Conservation (phyloP, 2,113 vertebrate genomes). For the human (Homo sapiens) region DNA sequence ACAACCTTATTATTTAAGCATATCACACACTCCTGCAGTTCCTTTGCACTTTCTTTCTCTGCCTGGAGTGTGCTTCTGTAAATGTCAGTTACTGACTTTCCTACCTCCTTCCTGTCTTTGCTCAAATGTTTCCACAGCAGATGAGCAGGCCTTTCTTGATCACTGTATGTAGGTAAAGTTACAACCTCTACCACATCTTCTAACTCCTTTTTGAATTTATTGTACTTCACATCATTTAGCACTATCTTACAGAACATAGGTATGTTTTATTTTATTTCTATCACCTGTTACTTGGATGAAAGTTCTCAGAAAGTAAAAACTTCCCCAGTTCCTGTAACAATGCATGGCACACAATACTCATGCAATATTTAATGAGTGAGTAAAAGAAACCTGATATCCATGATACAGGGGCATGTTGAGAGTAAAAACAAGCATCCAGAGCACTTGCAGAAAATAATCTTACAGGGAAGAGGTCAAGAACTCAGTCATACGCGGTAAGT, state of each 20-base stretch:
- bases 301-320: neutral
- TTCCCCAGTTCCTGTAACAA: neutral
- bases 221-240: neutral
- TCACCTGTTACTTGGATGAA: neutral
- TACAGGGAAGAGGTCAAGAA: neutral
- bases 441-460: neutral
- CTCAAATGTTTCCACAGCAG: neutral
- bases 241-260: neutral
- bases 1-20: neutral
- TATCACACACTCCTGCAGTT: rapidly evolving
- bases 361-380: neutral
- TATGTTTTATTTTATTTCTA: neutral
- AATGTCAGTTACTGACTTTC: neutral
- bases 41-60: neutral
- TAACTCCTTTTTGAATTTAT: neutral
- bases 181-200: neutral
- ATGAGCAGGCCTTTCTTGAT: neutral
- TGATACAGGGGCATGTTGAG: neutral
- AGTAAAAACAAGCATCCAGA: neutral
- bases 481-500: neutral
- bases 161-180: neutral
- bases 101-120: neutral
- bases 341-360: neutral
- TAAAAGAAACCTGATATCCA: neutral
- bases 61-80: neutral